Percentiles rank a stretch among this genome's conserved stretches.
phyloP scores from a whole-genome alignment of 2,888 invertebrate species.

The Sussaba pulchella region DNA sequence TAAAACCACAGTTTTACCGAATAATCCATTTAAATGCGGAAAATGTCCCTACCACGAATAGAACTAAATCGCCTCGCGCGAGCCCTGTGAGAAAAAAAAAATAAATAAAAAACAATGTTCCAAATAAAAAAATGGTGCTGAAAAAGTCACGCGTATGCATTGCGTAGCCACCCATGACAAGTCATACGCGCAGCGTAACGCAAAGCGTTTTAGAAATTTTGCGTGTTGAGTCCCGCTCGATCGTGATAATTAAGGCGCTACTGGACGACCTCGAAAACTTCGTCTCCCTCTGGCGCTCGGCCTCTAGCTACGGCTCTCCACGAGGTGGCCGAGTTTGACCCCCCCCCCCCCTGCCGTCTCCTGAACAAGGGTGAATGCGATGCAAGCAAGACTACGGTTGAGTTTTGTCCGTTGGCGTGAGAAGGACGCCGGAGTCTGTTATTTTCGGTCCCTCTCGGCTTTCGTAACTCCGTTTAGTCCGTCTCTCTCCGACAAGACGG shows the following conservation, averaged over 20 bases:
- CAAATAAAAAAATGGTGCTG: no score
- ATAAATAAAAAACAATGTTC: no score
- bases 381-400: conserved; percentile 45
- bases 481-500: conserved; percentile 68
- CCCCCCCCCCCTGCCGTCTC: no score
- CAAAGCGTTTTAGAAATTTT: conserved; percentile 63
- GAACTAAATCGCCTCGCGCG: no score
- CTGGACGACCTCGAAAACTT: conserved; percentile 80
- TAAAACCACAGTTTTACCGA: no score
- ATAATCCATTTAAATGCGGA: no score
- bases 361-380: conserved; percentile 13
- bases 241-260: conserved; percentile 79
- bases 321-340: no score
- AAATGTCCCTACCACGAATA: no score
- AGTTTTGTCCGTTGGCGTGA: conserved; percentile 70
- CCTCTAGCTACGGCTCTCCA: conserved; percentile 81
- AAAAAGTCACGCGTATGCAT: no score
- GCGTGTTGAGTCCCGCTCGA: no score
- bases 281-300: conserved; percentile 71
- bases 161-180: no score
- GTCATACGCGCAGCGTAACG: neutral
- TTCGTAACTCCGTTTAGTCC: conserved; percentile 73
- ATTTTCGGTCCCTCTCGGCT: conserved; percentile 80
- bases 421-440: conserved; percentile 75
- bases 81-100: no score